Evolutionary conservation across 2,888 invertebrate species (phyloP), one percentile per base, ranked within the genome.

Genomic region (Epinotia brunnichana): DNA sequence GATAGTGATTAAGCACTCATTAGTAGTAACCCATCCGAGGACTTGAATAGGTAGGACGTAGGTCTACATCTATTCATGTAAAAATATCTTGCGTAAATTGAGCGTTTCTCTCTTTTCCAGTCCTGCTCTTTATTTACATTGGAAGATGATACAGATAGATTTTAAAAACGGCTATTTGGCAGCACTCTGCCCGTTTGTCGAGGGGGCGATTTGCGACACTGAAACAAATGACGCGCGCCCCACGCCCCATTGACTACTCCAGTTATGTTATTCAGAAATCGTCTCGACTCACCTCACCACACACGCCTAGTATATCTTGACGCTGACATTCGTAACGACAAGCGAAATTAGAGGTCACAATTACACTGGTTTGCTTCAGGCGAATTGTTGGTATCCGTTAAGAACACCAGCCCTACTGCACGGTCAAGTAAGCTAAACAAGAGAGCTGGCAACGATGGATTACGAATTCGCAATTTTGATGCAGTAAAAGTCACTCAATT

Each of bases 221-320:
- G 81, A 84, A 90, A 89, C 86, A 89, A 91, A 91, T 90, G 91
- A 87, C 83, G 85, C 84, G 84, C 80, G 79, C 81, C 77, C 78
- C 77, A 81, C 80, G 85, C 83, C 77, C 87, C 84, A 89, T 88
- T 88, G 87, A 86, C 86, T 82, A 48, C 48, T 48, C 4, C 48
- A 48, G 48, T n/a, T 48, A 48, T n/a, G 48, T 3, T 48, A n/a
- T 48, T n/a, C 48, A 48, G n/a, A 48, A 48, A 5, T n/a, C 5
- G n/a, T 3, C 7, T 48, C 48, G 15, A 48, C n/a, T n/a, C 48
- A 48, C 1, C n/a, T 7, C 48, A 5, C 0, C 48, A 48, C 48
- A 2, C 48, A n/a, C 48, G 5, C n/a, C n/a, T 13, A 48, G 48
- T 48, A 44, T 7, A 48, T 4, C 44, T 44, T 15, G 44, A 44